Evolutionary conservation across 2,888 invertebrate genomes (phyloP), one percentile per base, ranked within the genome.

Genomic region (Trachelus tabidus): DNA sequence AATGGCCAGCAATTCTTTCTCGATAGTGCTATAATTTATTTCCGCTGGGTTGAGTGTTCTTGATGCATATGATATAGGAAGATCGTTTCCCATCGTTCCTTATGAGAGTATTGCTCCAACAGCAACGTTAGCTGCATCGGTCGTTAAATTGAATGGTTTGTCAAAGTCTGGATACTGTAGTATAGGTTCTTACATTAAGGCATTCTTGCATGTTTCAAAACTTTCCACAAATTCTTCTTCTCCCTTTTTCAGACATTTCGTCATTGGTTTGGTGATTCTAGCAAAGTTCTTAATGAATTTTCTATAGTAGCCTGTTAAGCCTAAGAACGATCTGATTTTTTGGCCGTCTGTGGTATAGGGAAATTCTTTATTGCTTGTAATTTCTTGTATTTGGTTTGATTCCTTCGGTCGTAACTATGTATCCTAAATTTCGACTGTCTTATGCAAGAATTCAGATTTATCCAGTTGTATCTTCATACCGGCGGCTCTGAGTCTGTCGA

Each of bases 361-460:
- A 83, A 73, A 11, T 84, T 83, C 56, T 79, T 69, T 12, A 85
- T 85, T 11, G 77, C 78, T 37, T 75, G 33, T 12, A 84, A 83
- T 82, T 84, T 11, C 77, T 34, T 1, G 85, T 85, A 73, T 87
- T 83, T 23, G 87, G 87, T 78, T 81, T 84, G 11, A 85, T 81
- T 15, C 83, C 87, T 0, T 84, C 83, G 30, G 81, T 74, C 3
- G 84, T 81, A 11, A 88, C 82, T 15, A 89, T 75, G 76, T 89
- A 89, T 6, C 90, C 89, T 30, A 91, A 81, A 85, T 90, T 56
- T 85, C 83, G 1, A 89, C 80, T 82, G 85, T 83, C 34, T 84
- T 84, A 71, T 78, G 79, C 11, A 87, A 73, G 75, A 88, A 87
- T 79, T 87, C 82, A 4, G 79, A 83, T 79, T 87, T 87, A 34